A percentile compares a stretch with the other conserved stretches of the same genome.
These are phyloP conservation scores for Tethya wilhelma DNA, from an alignment of 37 sponge, comb jelly and placozoan species.

Conservation along the genomic window DNA sequence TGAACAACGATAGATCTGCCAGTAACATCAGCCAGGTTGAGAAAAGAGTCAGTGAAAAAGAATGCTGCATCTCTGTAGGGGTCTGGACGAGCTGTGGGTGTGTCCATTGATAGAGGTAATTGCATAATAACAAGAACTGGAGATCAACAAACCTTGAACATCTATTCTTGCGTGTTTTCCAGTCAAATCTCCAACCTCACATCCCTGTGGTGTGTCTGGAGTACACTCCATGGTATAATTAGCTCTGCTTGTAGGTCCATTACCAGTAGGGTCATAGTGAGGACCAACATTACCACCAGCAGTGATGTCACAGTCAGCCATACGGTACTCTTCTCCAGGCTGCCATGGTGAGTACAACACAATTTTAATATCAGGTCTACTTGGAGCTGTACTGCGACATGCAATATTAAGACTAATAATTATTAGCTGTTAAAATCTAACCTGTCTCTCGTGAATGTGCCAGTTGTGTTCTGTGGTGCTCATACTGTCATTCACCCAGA, in stretches of 20 bases:
- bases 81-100: conserved; percentile 15
- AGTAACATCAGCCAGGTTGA: conserved; percentile 36
- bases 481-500: conserved; percentile 17
- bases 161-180: no score
- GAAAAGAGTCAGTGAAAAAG: conserved; percentile 40
- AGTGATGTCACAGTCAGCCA: neutral
- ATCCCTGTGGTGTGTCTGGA: neutral
- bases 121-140: no score
- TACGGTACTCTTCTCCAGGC: conserved; percentile 37
- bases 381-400: no score
- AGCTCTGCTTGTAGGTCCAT: neutral
- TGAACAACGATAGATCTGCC: conserved; percentile 42
- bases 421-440: no score
- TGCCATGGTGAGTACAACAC: no score
- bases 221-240: conserved; percentile 17
- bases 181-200: conserved; percentile 59
- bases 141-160: no score
- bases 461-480: conserved; percentile 42
- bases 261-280: conserved; percentile 23
- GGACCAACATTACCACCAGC: conserved; percentile 8
- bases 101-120: neutral
- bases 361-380: no score
- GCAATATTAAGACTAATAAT: no score
- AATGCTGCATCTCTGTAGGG: conserved; percentile 20
- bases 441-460: conserved; percentile 51